Base-by-base conservation (phyloP, 2,113 vertebrate species). In the Dolichotis patagonum region DNA sequence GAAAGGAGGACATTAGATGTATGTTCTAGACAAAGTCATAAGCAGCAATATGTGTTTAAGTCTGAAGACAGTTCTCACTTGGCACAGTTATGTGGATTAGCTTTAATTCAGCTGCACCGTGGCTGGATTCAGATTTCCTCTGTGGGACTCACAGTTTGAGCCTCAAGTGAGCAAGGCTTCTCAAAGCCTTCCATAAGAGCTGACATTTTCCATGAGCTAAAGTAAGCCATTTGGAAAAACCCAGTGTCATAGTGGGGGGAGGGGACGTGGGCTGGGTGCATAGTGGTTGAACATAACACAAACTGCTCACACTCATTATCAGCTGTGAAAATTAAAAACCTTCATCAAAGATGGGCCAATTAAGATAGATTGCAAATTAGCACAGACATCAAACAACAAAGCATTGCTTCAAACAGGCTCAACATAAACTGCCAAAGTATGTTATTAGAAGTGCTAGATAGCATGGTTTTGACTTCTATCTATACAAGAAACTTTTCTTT, bases 311-410 rank as follows among this genome's bases (percentile, higher is more conserved):
- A 43, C 32, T 96, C 85, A 86, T 93, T 95, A 96, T 95, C 90
- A 94, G 56, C 85, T 78, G 52, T 85, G 75, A 58, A 91, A 96
- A 96, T 88, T 90, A 83, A 89, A 96, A 85, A 38, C 35, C 14
- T 49, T 73, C 83, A 85, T 98, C 93, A 96, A 96, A 96, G 77
- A 81, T 78, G n/a, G 30, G 13, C 77, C 78, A 88, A 26, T 81
- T 96, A 96, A 87, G 26, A 84, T 41, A 84, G 22, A 69, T 69
- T 88, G 81, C 84, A 87, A 94, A 96, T 92, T 80, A 97, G 56
- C 71, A 82, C 56, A 85, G 73, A 90, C 90, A 92, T 95, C 81
- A 88, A 88, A 93, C 32, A 96, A 77, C 52, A 88, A 96, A 95
- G 75, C 30, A 14, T 65, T 78, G 63, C 77, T 92, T 96, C 82